These are phyloP conservation scores for Oenanthe oenanthe DNA, from an alignment of 2,113 vertebrate species.

Conservation along the genomic window DNA sequence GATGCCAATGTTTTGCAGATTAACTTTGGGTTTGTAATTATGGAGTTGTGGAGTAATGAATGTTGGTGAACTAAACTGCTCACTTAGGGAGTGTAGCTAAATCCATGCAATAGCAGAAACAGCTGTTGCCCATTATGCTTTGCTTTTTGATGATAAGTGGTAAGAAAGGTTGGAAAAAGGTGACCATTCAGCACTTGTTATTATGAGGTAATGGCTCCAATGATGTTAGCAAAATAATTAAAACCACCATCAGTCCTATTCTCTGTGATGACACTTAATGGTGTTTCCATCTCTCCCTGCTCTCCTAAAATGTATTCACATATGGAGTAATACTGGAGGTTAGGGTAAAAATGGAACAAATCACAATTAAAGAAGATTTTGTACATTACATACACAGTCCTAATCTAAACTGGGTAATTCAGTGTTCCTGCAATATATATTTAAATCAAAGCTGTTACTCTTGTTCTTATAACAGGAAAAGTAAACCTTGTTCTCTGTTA, in stretches of 20 bases:
- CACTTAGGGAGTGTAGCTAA: constrained; percentile 11
- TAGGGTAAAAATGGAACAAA: constrained; percentile 19
- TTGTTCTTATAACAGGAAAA: not conserved
- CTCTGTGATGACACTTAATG: constrained; percentile 8
- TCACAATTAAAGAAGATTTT: constrained; percentile 36
- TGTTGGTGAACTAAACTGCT: constrained; percentile 7
- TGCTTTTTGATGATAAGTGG: constrained; percentile 55
- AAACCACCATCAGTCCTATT: constrained; percentile 24
- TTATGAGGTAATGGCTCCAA: constrained; percentile 45
- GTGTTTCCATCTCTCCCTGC: not conserved
- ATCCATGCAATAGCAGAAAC: constrained; percentile 24
- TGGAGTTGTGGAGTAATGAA: constrained; percentile 10
- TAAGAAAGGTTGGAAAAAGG: constrained; percentile 60
- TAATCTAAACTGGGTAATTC: constrained; percentile 6
- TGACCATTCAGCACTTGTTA: constrained; percentile 57
- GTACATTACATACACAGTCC: not conserved
- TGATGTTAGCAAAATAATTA: constrained; percentile 55
- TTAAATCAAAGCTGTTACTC: not conserved
- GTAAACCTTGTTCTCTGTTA: not conserved
- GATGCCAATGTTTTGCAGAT: constrained; percentile 51
- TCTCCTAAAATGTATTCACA: constrained; percentile 14
- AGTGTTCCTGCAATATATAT: not conserved
- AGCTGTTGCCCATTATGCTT: constrained; percentile 60
- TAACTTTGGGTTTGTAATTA: constrained; percentile 44
- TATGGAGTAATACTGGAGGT: not conserved